Percentiles rank a stretch among this genome's conserved stretches.
phyloP scores from a whole-genome alignment of 2,113 vertebrate species.

The Pyrgilauda ruficollis region DNA sequence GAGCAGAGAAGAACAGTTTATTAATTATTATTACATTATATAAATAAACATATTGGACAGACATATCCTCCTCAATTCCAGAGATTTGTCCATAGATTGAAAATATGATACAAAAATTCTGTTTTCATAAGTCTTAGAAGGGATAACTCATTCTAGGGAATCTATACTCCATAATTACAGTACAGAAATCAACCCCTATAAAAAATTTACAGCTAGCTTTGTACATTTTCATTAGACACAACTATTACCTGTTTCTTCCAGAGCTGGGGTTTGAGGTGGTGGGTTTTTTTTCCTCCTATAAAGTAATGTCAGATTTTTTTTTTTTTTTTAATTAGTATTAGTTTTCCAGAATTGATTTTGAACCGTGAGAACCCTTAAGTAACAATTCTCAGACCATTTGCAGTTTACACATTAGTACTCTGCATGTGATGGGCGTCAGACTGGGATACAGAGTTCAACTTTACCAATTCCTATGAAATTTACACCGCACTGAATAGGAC shows the following conservation, averaged over 20 bases:
- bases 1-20: neutral
- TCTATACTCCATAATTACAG: neutral
- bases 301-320: neutral
- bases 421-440: neutral
- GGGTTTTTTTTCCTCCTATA: neutral
- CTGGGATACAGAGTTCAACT: neutral
- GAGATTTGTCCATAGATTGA: neutral
- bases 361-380: neutral
- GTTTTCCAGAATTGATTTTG: neutral
- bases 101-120: neutral
- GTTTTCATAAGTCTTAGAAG: neutral
- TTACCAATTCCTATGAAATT: neutral
- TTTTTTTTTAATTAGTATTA: too few species aligned
- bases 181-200: neutral
- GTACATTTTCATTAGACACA: neutral
- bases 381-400: neutral
- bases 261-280: fast-evolving
- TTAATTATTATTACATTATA: neutral
- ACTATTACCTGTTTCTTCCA: neutral
- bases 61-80: neutral
- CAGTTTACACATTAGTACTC: neutral
- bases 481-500: neutral
- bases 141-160: neutral
- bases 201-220: neutral
- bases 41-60: neutral